Percentiles rank a stretch among this genome's conserved stretches.
Evolutionary conservation across 2,113 vertebrate species (phyloP).

Genomic region (Ammodytes dubius): DNA sequence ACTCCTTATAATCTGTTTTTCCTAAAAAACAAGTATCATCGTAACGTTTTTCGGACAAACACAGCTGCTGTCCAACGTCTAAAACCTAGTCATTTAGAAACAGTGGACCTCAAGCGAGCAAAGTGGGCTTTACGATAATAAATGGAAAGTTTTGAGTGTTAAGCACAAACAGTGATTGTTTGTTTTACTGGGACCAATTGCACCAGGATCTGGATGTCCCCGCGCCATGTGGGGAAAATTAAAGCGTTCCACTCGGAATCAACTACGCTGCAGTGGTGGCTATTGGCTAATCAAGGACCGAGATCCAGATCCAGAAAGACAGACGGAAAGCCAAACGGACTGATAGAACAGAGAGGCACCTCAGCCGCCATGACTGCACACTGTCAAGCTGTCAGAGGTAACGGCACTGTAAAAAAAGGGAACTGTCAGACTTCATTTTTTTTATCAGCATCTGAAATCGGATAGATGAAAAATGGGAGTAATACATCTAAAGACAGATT

Average conservation of each 20-base stretch:
- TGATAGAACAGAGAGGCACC: slow-evolving; percentile 17
- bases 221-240: slow-evolving; percentile 66
- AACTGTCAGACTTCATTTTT: slow-evolving; percentile 55
- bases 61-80: slow-evolving; percentile 47
- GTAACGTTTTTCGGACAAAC: slow-evolving; percentile 61
- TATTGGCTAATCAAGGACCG: slow-evolving; percentile 70
- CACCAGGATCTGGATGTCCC: slow-evolving; percentile 41
- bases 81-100: slow-evolving; percentile 27
- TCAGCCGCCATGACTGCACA: slow-evolving; percentile 44
- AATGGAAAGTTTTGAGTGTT: slow-evolving; percentile 68
- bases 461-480: slow-evolving; percentile 39
- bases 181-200: slow-evolving; percentile 59
- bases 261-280: slow-evolving; percentile 43
- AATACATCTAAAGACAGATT: slow-evolving; percentile 47
- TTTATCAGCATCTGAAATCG: slow-evolving; percentile 47
- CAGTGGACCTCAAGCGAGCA: slow-evolving; percentile 31
- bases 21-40: slow-evolving; percentile 43
- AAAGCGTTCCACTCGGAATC: slow-evolving; percentile 60
- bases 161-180: slow-evolving; percentile 63
- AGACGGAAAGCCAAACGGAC: not conserved
- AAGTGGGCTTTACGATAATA: slow-evolving; percentile 20
- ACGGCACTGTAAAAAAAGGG: slow-evolving; percentile 26
- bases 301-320: slow-evolving; percentile 14
- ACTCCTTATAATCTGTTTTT: slow-evolving; percentile 30
- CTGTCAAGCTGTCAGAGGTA: slow-evolving; percentile 70